These are phyloP conservation scores for Argopecten irradians DNA, from an alignment of 1,140 invertebrate species.

Conservation along the genomic window DNA sequence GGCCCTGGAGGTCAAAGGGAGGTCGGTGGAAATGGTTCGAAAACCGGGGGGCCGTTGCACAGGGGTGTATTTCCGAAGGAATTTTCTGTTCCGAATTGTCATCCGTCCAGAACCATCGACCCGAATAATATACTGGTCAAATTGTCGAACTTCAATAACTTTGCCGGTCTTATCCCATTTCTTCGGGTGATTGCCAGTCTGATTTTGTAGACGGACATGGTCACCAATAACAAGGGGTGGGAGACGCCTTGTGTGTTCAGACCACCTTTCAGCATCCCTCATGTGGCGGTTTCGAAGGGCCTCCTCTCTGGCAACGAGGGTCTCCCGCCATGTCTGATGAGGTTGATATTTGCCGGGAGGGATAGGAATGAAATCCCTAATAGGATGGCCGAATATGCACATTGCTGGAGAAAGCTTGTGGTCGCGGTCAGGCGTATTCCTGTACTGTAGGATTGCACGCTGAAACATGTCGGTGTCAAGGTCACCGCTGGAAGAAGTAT, in stretches of 20 bases:
- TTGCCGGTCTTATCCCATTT: conserved; percentile 59
- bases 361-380: conserved; percentile 55
- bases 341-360: conserved; percentile 38
- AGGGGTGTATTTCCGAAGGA: conserved; percentile 52
- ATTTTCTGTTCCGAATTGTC: conserved; percentile 51
- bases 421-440: conserved; percentile 48
- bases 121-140: conserved; percentile 52
- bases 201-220: conserved; percentile 54
- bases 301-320: conserved; percentile 44
- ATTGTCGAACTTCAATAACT: conserved; percentile 58
- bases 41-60: conserved; percentile 6
- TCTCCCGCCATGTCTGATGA: conserved; percentile 54
- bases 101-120: conserved; percentile 51
- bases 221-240: conserved; percentile 51
- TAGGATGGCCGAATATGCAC: conserved; percentile 47
- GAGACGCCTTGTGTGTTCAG: conserved; percentile 52
- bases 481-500: conserved; percentile 47
- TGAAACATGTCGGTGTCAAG: conserved; percentile 53
- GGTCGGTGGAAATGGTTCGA: conserved; percentile 5
- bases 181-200: conserved; percentile 49
- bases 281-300: conserved; percentile 56
- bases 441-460: conserved; percentile 53
- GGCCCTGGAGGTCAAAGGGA: background rate
- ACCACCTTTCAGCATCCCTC: conserved; percentile 43
- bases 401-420: conserved; percentile 51